These are phyloP conservation scores for Mesitornis unicolor DNA, from an alignment of 2,113 vertebrate species.

Conservation along the genomic window DNA sequence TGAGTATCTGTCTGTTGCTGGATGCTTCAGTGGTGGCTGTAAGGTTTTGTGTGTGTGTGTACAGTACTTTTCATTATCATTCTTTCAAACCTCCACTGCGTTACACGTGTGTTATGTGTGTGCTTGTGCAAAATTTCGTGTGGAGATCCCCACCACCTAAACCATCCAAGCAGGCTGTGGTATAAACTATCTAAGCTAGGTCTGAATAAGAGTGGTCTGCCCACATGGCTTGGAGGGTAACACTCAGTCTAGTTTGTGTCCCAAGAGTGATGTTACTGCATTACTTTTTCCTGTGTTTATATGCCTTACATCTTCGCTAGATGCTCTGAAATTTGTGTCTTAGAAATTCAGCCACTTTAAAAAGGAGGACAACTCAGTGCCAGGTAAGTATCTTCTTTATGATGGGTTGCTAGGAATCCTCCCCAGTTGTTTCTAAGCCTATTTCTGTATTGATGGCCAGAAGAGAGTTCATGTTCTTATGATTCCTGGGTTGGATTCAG, in stretches of 20 bases:
- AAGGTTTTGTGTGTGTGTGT: not conserved
- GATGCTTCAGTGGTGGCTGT: fast-evolving
- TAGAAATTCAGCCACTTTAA: not conserved
- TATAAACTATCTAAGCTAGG: not conserved
- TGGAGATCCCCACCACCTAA: not conserved
- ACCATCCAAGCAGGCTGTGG: not conserved
- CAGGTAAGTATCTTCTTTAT: not conserved
- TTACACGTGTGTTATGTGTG: not conserved
- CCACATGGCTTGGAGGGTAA: not conserved
- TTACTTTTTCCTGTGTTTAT: not conserved
- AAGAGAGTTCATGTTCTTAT: not conserved
- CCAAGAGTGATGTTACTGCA: not conserved
- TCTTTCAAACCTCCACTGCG: not conserved
- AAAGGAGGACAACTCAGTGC: not conserved
- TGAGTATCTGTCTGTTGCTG: not conserved
- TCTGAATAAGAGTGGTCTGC: not conserved
- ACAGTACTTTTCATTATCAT: not conserved
- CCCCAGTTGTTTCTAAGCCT: not conserved
- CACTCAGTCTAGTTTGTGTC: not conserved
- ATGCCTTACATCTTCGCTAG: not conserved
- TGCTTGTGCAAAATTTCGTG: not conserved
- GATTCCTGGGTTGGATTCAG: not conserved
- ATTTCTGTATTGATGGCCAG: not conserved
- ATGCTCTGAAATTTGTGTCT: not conserved
- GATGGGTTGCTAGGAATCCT: not conserved